Evolutionary conservation across 2,797 vertebrate genomes (phyloP).

Genomic region (Podarcis siculus): DNA sequence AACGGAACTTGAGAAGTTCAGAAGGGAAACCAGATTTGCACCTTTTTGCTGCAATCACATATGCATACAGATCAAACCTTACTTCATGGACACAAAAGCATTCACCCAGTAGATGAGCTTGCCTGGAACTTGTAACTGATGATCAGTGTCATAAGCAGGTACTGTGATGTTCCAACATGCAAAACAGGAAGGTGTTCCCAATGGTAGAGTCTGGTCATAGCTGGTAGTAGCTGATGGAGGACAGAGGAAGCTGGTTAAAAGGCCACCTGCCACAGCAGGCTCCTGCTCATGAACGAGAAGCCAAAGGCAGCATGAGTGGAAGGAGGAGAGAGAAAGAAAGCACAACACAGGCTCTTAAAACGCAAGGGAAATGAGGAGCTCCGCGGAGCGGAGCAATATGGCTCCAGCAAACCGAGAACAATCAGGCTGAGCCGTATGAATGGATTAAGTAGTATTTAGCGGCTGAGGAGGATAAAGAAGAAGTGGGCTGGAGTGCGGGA

Average conservation of each 20-base stretch:
- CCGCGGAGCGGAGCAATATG: fast-evolving
- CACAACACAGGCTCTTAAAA: background rate
- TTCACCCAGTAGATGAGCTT: background rate
- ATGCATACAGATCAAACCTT: background rate
- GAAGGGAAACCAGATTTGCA: background rate
- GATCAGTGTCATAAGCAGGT: background rate
- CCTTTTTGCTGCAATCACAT: background rate
- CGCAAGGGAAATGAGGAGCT: fast-evolving
- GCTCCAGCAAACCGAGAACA: background rate
- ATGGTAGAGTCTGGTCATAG: background rate
- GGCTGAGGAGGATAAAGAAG: slow-evolving; percentile 16
- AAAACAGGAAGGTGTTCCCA: background rate
- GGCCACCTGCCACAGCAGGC: background rate
- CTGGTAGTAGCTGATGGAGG: background rate
- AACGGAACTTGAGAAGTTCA: background rate
- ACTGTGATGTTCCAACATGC: background rate
- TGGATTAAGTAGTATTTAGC: slow-evolving; percentile 28
- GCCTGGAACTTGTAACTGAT: background rate
- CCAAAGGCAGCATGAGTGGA: background rate
- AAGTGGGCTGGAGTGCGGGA: background rate
- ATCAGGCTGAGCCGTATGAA: background rate
- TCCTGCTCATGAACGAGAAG: background rate
- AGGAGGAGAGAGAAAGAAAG: background rate
- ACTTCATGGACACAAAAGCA: background rate
- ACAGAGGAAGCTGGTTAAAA: background rate